Base-by-base conservation (phyloP, 2,888 invertebrate genomes). In the Nemapogon koenigi region DNA sequence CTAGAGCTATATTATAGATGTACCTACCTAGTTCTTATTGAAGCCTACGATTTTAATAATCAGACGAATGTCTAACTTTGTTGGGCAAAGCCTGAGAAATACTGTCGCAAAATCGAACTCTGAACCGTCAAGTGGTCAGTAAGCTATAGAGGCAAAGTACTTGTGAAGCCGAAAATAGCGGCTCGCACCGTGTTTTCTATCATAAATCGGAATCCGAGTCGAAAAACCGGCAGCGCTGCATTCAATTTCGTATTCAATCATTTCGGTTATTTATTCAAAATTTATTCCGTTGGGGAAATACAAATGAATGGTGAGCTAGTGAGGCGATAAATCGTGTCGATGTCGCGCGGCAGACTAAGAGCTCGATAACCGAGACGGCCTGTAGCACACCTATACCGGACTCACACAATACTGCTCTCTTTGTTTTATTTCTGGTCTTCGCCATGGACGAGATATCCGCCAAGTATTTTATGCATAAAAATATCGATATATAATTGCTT, bases 401-500 rank as follows among this genome's bases (percentile, higher is more conserved):
- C 27, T 14, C 31, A 36, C 31, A 78, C 76, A 78, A 76, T 76
- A 71, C 67, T 68, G 56, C 55, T 51, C 46, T 59, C 64, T 70
- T 73, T 75, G 71, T 72, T 73, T 78, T 76, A 72, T 75, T 78
- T 76, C 57, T 58, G 56, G 58, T 50, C 60, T 55, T 57, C 58
- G 54, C 58, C 51, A 60, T 60, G 62, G 35, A 57, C 67, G 65
- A 68, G 71, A 72, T 71, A 72, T 67, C 69, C 70, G 61, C 72
- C 65, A 67, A 72, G 72, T 67, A 72, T 78, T 75, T 76, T 76
- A 76, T 76, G 78, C 76, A 76, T 72, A 76, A 76, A 78, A 76
- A 76, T 78, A 78, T 76, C 76, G 78, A 76, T 78, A 73, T 78
- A 78, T 78, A 78, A 78, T 78, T 78, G 78, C 78, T 78, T 78